Base-by-base conservation (phyloP, 1,140 invertebrate genomes). In the Hyles vespertilio region DNA sequence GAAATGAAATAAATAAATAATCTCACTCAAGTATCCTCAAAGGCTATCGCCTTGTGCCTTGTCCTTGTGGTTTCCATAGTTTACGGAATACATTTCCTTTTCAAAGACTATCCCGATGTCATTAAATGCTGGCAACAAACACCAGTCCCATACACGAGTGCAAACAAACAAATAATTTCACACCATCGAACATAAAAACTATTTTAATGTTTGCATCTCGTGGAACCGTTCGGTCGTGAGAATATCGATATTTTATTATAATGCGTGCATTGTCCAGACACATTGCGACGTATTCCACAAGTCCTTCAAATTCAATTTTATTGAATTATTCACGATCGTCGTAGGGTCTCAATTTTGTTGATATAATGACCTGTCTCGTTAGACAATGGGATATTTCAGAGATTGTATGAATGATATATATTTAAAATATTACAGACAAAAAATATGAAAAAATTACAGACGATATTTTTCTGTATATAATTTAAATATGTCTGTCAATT, bases 241-340 rank as follows among this genome's bases (percentile, higher is more conserved):
- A 61, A 69, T 67, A 74, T 73, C 71, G 77, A 77, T 81, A 76
- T 79, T 78, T 82, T 76, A 82, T 76, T 77, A 79, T 77, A 81
- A 80, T 78, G 67, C 66, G 66, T 63, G 68, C 66, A 63, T 53
- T 69, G 79, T 84, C 77, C 74, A 74, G 84, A 77, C 76, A 78
- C 56, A 72, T 78, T 66, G 59, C 65, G 66, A 81, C 77, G 76
- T 77, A 71, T 84, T 79, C 77, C 70, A 77, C 52, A 72, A 65
- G 72, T 67, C 62, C 57, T 67, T 72, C 64, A 72, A 66, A 78
- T 84, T 81, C 71, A 74, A 81, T 82, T 81, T 81, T 81, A 73
- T 79, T 84, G 84, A 84, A 87, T 84, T 79, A 84, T 87, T 83
- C 80, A 83, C 70, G 65, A 63, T 66, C 57, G 65, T 45, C 50